These are phyloP conservation scores for Ariopsis seemanni DNA, from an alignment of 2,113 vertebrate genomes.

Conservation along the genomic window DNA sequence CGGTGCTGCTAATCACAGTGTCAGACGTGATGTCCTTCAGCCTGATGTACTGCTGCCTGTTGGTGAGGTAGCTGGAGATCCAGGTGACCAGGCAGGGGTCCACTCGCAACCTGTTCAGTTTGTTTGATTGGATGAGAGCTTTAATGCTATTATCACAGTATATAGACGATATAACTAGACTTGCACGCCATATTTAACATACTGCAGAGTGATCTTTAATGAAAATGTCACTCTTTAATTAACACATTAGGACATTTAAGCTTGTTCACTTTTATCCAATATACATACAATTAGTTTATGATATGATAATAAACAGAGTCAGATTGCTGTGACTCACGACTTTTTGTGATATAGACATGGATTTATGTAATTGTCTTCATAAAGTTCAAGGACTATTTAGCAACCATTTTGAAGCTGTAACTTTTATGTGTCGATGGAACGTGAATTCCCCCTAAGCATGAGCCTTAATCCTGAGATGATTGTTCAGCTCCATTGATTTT, in stretches of 20 bases:
- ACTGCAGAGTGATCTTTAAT: conserved; percentile 1
- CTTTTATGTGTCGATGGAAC: conserved; percentile 11
- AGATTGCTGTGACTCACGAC: background rate
- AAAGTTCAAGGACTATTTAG: conserved; percentile 18
- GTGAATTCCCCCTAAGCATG: conserved; percentile 3
- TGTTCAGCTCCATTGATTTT: conserved; percentile 45
- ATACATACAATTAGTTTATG: background rate
- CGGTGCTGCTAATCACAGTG: too few species aligned
- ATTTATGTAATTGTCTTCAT: background rate
- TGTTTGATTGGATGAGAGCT: background rate
- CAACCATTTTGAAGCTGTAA: conserved; percentile 1
- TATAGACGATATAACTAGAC: background rate
- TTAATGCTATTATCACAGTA: background rate
- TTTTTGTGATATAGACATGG: background rate
- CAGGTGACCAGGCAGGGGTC: too few species aligned
- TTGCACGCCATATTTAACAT: background rate
- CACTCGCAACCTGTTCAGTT: too few species aligned
- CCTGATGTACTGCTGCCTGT: too few species aligned
- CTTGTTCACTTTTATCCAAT: background rate
- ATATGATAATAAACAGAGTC: background rate
- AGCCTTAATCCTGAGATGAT: conserved; percentile 39
- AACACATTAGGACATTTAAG: background rate
- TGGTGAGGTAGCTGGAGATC: too few species aligned
- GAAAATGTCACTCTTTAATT: conserved; percentile 9
- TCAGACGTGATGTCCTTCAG: too few species aligned